Evolutionary conservation across 1,140 invertebrate genomes (phyloP).

Genomic region (Eumeta japonica): DNA sequence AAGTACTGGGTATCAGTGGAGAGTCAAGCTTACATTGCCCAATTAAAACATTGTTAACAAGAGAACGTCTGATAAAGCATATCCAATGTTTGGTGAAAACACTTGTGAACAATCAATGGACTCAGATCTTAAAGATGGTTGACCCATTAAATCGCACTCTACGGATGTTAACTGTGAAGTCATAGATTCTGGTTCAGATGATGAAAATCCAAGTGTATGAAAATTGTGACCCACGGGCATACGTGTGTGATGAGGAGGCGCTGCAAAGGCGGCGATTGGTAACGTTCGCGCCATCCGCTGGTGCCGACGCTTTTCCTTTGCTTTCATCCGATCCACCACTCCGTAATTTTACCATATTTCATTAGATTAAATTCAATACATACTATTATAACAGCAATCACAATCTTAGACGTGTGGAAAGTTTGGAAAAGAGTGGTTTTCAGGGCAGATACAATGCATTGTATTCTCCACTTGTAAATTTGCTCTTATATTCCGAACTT

Average conservation of each 20-base stretch:
- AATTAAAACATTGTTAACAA: slow-evolving; percentile 20
- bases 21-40: slow-evolving; percentile 34
- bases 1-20: slow-evolving; percentile 30
- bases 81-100: slow-evolving; percentile 38
- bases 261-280: slow-evolving; percentile 38
- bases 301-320: slow-evolving; percentile 42
- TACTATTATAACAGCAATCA: too few species aligned
- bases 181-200: slow-evolving; percentile 55
- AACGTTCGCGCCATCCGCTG: slow-evolving; percentile 32
- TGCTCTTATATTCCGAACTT: too few species aligned
- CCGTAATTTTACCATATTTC: slow-evolving; percentile 50
- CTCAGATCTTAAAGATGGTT: slow-evolving; percentile 29
- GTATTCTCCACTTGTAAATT: too few species aligned
- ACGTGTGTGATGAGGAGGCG: slow-evolving; percentile 47
- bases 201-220: slow-evolving; percentile 44
- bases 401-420: too few species aligned
- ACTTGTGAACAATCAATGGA: slow-evolving; percentile 26
- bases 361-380: slow-evolving; percentile 40
- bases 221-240: slow-evolving; percentile 42
- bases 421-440: too few species aligned
- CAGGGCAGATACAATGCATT: too few species aligned
- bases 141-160: background rate
- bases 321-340: slow-evolving; percentile 42
- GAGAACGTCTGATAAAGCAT: slow-evolving; percentile 35
- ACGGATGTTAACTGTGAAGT: slow-evolving; percentile 45